Percentiles rank a stretch among this genome's conserved stretches.
These are phyloP conservation scores for Pachypeltis micranthus DNA, from an alignment of 1,140 invertebrate species.

Conservation along the genomic window DNA sequence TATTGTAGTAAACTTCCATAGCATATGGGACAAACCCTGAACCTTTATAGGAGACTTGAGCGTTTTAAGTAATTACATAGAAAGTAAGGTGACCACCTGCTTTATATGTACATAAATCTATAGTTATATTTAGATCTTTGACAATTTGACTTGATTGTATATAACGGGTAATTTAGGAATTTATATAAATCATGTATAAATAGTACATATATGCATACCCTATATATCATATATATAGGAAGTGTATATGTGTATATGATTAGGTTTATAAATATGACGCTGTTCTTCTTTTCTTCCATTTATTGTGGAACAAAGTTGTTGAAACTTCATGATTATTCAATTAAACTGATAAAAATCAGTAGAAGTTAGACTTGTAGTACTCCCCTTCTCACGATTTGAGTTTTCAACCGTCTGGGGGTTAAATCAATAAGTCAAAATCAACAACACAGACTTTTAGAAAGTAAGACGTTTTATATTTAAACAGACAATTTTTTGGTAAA, in stretches of 20 bases:
- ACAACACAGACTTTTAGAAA: too few species aligned
- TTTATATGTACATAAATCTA: conserved; percentile 1
- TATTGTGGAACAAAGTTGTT: conserved; percentile 14
- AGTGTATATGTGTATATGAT: conserved; percentile 9
- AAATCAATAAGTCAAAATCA: too few species aligned
- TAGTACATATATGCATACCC: neutral
- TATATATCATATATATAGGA: conserved; percentile 12
- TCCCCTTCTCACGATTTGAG: conserved; percentile 17
- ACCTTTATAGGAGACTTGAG: conserved; percentile 11
- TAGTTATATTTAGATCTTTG: conserved; percentile 15
- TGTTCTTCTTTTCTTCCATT: conserved; percentile 8
- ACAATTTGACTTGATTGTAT: conserved; percentile 21
- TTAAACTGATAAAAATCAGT: conserved; percentile 14
- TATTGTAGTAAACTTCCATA: conserved; percentile 15
- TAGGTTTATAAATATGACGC: conserved; percentile 8
- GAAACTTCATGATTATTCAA: conserved; percentile 11
- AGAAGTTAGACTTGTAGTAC: conserved; percentile 16
- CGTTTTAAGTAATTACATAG: neutral
- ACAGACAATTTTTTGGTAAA: too few species aligned
- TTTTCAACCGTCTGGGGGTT: too few species aligned
- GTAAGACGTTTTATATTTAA: too few species aligned
- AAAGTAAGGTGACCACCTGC: neutral
- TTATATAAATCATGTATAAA: conserved; percentile 5
- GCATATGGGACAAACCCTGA: conserved; percentile 12
- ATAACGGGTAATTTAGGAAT: conserved; percentile 19